Evolutionary conservation across 2,888 invertebrate genomes (phyloP).

Genomic region (Abscondita cerata): DNA sequence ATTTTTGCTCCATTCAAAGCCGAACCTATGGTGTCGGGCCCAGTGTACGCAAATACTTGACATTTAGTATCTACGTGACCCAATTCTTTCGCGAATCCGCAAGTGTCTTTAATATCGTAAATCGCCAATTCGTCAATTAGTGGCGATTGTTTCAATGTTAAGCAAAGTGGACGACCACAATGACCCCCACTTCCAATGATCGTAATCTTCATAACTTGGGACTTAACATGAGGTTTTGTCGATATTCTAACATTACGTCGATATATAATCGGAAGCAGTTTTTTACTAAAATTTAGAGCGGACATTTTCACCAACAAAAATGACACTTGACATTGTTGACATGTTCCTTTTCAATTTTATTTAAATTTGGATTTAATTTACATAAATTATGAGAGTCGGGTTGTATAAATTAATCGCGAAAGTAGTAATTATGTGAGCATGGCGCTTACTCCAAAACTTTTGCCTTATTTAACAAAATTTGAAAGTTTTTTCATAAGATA

Average conservation of each 20-base stretch:
- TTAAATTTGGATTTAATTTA: too few species aligned
- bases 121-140: slow-evolving; percentile 65
- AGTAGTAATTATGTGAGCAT: too few species aligned
- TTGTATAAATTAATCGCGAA: too few species aligned
- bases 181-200: slow-evolving; percentile 50
- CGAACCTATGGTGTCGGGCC: slow-evolving; percentile 46
- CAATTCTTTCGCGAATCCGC: slow-evolving; percentile 57
- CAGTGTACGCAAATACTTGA: slow-evolving; percentile 52
- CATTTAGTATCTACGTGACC: slow-evolving; percentile 60
- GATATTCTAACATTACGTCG: not conserved
- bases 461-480: not conserved
- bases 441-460: too few species aligned
- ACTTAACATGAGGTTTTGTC: slow-evolving; percentile 61
- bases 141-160: slow-evolving; percentile 66
- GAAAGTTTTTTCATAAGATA: not conserved
- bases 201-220: slow-evolving; percentile 19
- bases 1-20: slow-evolving; percentile 52
- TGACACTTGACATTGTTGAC: not conserved
- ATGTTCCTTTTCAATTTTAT: too few species aligned
- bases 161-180: slow-evolving; percentile 63
- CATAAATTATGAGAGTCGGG: too few species aligned
- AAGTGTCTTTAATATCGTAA: slow-evolving; percentile 60
- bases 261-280: not conserved
- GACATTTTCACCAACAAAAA: slow-evolving; percentile 15
- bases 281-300: slow-evolving; percentile 19